Conservation (phyloP, 2,888 invertebrate species). For the Blomia tropicalis region DNA sequence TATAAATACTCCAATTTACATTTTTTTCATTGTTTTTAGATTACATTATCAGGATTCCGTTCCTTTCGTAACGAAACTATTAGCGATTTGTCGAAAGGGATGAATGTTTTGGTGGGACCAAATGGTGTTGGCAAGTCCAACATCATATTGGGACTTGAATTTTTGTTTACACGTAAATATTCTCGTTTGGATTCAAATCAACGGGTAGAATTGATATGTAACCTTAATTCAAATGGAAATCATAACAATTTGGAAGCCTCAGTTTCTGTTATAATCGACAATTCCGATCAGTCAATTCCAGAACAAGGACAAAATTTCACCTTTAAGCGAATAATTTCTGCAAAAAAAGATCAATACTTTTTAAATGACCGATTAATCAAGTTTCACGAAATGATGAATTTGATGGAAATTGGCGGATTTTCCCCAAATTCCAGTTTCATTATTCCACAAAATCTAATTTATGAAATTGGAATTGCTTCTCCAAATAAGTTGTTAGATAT, state of each 20-base stretch:
- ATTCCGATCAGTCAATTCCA: background rate
- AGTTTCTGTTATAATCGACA: background rate
- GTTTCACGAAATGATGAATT: background rate
- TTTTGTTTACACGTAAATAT: background rate
- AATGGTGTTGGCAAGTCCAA: conserved; percentile 7
- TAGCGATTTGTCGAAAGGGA: background rate
- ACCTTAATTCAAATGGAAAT: background rate
- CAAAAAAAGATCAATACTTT: background rate
- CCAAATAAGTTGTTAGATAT: background rate
- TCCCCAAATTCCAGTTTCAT: background rate
- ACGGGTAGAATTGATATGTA: background rate
- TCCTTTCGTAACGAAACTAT: background rate
- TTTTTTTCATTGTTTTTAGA: no score
- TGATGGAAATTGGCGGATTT: conserved; percentile 12
- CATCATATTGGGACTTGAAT: background rate
- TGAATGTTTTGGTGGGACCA: background rate
- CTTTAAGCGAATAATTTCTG: background rate
- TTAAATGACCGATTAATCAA: background rate
- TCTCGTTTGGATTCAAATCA: background rate
- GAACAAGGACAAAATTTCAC: background rate
- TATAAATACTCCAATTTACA: no score
- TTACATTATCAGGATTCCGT: conserved; percentile 1
- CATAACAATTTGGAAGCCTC: background rate
- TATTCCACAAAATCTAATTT: background rate
- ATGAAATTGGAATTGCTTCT: background rate